Evolutionary conservation across 1,140 invertebrate species (phyloP).

Genomic region (Steinernema feltiae): DNA sequence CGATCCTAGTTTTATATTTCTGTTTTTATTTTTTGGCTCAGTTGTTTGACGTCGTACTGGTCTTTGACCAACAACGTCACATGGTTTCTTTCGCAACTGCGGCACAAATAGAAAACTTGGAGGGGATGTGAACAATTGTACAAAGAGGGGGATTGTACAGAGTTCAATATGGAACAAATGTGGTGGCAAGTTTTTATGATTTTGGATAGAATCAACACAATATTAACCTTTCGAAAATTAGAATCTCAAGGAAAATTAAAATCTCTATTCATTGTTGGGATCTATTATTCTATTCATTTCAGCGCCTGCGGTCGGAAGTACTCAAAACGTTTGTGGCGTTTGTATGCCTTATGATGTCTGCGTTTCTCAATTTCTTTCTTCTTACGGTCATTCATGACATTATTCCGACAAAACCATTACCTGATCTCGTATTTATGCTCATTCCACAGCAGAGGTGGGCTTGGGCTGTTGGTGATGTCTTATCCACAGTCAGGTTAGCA

Average conservation of each 20-base stretch:
- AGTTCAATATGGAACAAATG: too few species aligned
- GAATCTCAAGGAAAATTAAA: too few species aligned
- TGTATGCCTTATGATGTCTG: constrained; percentile 49
- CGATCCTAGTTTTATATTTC: too few species aligned
- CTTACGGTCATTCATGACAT: constrained; percentile 57
- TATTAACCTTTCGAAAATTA: too few species aligned
- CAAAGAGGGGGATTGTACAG: too few species aligned
- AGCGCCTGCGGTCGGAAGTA: constrained; percentile 45
- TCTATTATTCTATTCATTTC: too few species aligned
- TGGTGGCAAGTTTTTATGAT: too few species aligned
- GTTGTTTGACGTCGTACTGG: not conserved
- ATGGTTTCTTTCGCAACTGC: not conserved
- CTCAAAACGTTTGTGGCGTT: constrained; percentile 53
- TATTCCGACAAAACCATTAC: constrained; percentile 46
- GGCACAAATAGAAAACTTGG: too few species aligned
- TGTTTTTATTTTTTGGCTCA: too few species aligned
- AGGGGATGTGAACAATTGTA: too few species aligned
- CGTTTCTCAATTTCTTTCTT: constrained; percentile 56
- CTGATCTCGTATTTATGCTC: constrained; percentile 54
- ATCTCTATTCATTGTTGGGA: too few species aligned
- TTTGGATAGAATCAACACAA: too few species aligned
- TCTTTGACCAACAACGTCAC: not conserved
- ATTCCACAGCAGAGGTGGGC: constrained; percentile 56
- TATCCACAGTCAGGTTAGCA: constrained; percentile 54
- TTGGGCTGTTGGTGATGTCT: constrained; percentile 55